Evolutionary conservation across 2,113 vertebrate species (phyloP).

Genomic region (Oreamnos americanus): DNA sequence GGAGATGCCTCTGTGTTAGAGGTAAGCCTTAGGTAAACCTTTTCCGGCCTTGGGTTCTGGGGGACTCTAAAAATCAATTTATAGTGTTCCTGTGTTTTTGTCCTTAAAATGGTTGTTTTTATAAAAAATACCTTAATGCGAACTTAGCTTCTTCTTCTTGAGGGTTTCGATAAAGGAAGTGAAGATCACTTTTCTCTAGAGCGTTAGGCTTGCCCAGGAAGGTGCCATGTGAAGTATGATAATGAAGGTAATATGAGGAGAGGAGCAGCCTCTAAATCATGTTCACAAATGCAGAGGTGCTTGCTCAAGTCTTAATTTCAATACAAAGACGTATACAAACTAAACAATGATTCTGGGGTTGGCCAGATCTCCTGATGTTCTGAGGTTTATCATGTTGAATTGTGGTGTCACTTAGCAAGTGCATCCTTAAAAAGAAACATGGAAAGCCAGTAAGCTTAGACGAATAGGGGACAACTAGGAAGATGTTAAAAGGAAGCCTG

Average conservation of each 20-base stretch:
- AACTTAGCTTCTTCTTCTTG: background rate
- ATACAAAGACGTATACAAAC: constrained; percentile 18
- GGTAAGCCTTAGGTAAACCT: background rate
- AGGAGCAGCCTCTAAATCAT: background rate
- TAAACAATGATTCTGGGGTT: background rate
- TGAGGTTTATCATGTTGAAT: constrained; percentile 36
- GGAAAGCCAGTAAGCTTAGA: background rate
- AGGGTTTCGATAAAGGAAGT: constrained; percentile 26
- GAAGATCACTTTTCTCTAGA: constrained; percentile 30
- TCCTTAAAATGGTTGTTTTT: constrained; percentile 11
- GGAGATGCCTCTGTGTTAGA: background rate
- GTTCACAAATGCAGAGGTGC: background rate
- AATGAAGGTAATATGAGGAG: constrained; percentile 9
- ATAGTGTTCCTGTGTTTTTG: background rate
- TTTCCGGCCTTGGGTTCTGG: background rate
- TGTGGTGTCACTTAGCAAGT: constrained; percentile 39
- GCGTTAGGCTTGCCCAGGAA: constrained; percentile 14
- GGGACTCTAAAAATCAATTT: background rate
- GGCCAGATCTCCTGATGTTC: background rate
- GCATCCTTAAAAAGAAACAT: background rate
- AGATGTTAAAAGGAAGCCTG: background rate
- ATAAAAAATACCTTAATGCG: background rate
- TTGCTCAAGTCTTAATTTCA: background rate
- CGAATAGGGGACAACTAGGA: background rate
- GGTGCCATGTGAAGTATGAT: background rate